These are phyloP conservation scores for Ceratothoa steindachneri DNA, from an alignment of 2,888 invertebrate genomes.

Conservation along the genomic window DNA sequence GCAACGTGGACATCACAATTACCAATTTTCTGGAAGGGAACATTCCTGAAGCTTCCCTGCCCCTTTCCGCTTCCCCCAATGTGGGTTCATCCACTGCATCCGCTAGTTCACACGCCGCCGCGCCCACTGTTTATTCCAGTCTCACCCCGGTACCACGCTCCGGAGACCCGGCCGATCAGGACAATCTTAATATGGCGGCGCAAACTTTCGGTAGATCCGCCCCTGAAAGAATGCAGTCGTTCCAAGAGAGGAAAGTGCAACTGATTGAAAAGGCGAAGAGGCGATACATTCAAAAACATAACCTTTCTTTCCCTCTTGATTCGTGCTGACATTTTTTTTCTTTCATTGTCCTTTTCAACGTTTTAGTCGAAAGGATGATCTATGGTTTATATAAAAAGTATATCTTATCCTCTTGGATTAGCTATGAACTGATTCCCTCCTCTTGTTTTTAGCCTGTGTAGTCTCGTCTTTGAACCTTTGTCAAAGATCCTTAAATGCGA, in stretches of 20 bases:
- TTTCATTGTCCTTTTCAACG: too few species aligned
- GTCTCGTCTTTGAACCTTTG: too few species aligned
- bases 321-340: neutral
- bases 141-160: constrained; percentile 42
- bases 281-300: constrained; percentile 52
- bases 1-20: constrained; percentile 73
- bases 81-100: constrained; percentile 14
- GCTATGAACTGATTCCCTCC: too few species aligned
- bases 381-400: too few species aligned
- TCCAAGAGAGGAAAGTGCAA: constrained; percentile 71
- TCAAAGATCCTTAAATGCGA: too few species aligned
- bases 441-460: too few species aligned
- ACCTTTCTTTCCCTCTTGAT: constrained; percentile 7
- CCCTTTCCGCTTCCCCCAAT: constrained; percentile 3
- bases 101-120: constrained; percentile 1
- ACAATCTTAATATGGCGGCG: constrained; percentile 51
- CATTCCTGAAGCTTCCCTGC: constrained; percentile 28
- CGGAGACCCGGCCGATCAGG: neutral
- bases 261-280: constrained; percentile 72
- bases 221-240: constrained; percentile 65
- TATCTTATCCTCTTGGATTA: too few species aligned
- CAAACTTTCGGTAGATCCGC: constrained; percentile 55
- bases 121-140: constrained; percentile 17
- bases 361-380: too few species aligned
- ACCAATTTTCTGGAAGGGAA: constrained; percentile 74